Conservation (phyloP, 2,113 vertebrate species). For the Scomber colias region DNA sequence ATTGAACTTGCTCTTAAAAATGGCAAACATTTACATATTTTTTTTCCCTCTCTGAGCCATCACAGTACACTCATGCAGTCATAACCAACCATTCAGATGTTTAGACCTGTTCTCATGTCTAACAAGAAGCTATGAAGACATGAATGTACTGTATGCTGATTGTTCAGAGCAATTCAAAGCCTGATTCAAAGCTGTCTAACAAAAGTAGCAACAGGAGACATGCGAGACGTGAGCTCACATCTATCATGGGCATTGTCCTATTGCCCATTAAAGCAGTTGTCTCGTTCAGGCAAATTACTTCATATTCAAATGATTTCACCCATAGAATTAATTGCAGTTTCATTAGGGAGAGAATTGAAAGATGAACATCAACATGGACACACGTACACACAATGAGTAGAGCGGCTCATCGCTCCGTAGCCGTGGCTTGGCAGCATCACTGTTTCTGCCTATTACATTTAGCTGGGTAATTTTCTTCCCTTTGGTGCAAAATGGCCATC, state of each 20-base stretch:
- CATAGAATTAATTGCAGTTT: slow-evolving; percentile 59
- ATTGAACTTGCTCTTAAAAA: slow-evolving; percentile 20
- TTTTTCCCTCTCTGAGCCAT: not conserved
- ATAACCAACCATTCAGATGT: not conserved
- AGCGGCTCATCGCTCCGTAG: slow-evolving; percentile 30
- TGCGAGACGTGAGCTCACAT: not conserved
- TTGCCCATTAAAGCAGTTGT: slow-evolving; percentile 17
- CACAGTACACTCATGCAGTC: not conserved
- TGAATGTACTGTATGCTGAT: slow-evolving; percentile 6
- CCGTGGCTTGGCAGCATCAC: slow-evolving; percentile 32
- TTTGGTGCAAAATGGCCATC: slow-evolving; percentile 32
- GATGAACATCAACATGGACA: slow-evolving; percentile 19
- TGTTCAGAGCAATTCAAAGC: slow-evolving; percentile 7
- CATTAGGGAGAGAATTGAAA: slow-evolving; percentile 47
- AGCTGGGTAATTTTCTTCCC: slow-evolving; percentile 46
- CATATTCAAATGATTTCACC: slow-evolving; percentile 52
- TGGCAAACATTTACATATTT: slow-evolving; percentile 3
- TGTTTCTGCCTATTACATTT: slow-evolving; percentile 46
- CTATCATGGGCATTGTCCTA: not conserved
- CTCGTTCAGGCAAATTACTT: slow-evolving; percentile 53
- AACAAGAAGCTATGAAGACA: not conserved
- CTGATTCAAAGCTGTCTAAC: slow-evolving; percentile 4
- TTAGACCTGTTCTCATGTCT: not conserved
- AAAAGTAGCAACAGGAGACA: not conserved
- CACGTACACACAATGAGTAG: slow-evolving; percentile 15